Base-by-base conservation (phyloP, 2,113 vertebrate species). In the Willisornis vidua region DNA sequence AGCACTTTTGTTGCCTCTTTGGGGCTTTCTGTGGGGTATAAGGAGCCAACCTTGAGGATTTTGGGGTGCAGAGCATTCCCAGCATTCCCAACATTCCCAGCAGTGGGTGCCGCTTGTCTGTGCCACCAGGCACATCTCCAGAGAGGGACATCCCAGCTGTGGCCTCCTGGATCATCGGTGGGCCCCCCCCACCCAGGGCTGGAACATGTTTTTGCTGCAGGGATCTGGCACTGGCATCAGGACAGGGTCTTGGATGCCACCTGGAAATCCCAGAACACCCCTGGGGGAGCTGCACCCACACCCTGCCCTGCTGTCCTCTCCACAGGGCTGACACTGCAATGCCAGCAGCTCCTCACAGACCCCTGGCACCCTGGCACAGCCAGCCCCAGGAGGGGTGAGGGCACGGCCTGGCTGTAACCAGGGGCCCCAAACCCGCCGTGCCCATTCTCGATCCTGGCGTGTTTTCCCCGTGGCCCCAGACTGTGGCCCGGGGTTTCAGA, bases 171-270 rank as follows among this genome's bases (percentile, higher is more conserved):
- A 70, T 26, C 19, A 0, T 4, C 4, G 0, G 62, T 28, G 83
- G 39, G 39, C 39, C 39, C 37, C 73, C 80, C n/a, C 31, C 45
- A 9, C 48, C 7, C 4, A 0, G 52, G 45, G 58, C 67, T 52
- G 63, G 67, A 65, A 73, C 33, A 3, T 0, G 0, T 57, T 41
- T 76, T 37, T 22, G 41, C 45, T 4, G 0, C 51, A 24, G 46
- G 37, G 28, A 24, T 13, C 7, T 0, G 0, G 43, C 0, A 1
- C 3, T 29, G 25, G 19, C 28, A 9, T 24, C 4, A 2, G 29
- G 41, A 5, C 1, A 1, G 15, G n/a, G n/a, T 57, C 73, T 81
- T 5, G 0, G 25, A 33, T 86, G 11, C 14, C 51, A 28, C 14
- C 37, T 16, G 7, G 5, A 26, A 43, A 86, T 41, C 63, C 72